phyloP scores from a whole-genome alignment of 2,113 vertebrate genomes.

The Mus pahari region DNA sequence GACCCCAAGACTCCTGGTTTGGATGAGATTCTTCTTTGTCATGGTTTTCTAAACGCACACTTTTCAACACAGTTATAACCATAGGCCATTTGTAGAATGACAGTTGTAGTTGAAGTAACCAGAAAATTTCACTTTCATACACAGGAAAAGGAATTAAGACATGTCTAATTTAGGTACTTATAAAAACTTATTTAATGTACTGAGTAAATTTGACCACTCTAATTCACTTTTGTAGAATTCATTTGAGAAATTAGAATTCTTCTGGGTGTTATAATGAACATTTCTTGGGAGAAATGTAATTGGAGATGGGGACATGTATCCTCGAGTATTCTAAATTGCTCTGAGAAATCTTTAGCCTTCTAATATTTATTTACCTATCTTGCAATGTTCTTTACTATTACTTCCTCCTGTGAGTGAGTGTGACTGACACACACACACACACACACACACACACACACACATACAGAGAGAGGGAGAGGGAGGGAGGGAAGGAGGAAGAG shows the following conservation, averaged over 20 bases:
- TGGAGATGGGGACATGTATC: background rate
- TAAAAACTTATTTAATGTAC: background rate
- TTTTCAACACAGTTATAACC: background rate
- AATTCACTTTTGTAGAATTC: background rate
- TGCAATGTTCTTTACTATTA: background rate
- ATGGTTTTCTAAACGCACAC: background rate
- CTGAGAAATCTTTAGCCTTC: background rate
- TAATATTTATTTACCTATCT: conserved; percentile 7
- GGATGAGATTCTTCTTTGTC: background rate
- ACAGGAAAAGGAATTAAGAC: background rate
- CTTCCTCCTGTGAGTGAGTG: background rate
- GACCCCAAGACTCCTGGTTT: background rate
- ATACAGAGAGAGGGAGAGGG: background rate
- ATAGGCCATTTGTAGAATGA: background rate
- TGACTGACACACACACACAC: background rate
- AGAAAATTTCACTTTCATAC: background rate
- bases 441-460: background rate
- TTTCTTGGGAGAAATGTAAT: background rate
- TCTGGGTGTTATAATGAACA: background rate
- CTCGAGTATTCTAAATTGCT: background rate
- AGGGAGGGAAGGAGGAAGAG: no score
- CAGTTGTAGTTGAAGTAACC: background rate
- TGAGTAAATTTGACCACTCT: background rate
- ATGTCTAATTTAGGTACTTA: background rate
- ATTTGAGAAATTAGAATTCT: background rate